phyloP scores from a whole-genome alignment of 2,113 vertebrate species.

The Vidua macroura region DNA sequence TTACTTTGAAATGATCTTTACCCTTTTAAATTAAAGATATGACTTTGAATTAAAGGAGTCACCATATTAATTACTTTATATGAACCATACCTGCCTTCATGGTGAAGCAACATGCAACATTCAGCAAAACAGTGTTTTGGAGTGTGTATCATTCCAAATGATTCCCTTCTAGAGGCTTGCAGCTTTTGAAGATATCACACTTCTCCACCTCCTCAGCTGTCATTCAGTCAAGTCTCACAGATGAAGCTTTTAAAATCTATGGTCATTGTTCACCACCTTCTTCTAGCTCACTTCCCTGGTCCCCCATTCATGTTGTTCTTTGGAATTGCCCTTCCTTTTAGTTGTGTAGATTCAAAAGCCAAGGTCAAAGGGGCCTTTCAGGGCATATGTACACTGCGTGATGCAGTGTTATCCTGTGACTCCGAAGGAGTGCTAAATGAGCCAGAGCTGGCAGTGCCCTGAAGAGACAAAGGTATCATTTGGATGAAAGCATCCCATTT shows the following conservation, averaged over 20 bases:
- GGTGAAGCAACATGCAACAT: neutral
- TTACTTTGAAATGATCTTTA: neutral
- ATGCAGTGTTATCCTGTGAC: neutral
- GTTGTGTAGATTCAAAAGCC: neutral
- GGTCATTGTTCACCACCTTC: neutral
- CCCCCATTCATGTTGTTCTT: neutral
- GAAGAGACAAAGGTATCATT: neutral
- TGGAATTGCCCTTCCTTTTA: neutral
- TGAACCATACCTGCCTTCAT: neutral
- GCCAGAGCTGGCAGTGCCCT: neutral
- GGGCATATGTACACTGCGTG: neutral
- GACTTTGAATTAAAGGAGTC: neutral
- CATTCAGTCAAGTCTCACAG: neutral
- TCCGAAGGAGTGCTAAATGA: neutral
- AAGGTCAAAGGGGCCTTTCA: slow-evolving; percentile 10
- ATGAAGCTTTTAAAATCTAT: neutral
- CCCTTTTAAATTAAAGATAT: neutral
- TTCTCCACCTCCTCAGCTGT: neutral
- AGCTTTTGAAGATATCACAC: neutral
- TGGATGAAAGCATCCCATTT: neutral
- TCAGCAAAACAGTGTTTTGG: neutral
- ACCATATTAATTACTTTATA: neutral
- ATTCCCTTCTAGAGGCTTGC: neutral
- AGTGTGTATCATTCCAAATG: neutral
- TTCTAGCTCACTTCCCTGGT: neutral